Evolutionary conservation across 2,888 invertebrate genomes (phyloP).

Genomic region (Cryptosula pallasiana): DNA sequence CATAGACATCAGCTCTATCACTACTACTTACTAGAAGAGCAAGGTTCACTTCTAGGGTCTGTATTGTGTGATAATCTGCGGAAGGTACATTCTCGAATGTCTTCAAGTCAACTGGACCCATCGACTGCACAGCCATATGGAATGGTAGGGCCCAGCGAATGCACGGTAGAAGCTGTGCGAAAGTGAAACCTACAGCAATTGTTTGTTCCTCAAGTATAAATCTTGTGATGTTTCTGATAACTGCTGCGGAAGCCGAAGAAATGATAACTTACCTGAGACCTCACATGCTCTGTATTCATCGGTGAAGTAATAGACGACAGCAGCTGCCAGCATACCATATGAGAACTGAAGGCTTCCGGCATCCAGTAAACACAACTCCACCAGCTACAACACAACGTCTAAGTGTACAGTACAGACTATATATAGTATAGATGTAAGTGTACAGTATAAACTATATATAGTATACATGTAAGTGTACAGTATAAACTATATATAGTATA

Average conservation of each 20-base stretch:
- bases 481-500: too few relatives aligned
- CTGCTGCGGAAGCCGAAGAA: too few relatives aligned
- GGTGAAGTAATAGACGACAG: conserved; percentile 79
- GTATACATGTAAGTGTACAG: too few relatives aligned
- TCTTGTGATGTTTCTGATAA: too few relatives aligned
- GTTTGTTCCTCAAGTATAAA: too few relatives aligned
- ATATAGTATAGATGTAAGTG: too few relatives aligned
- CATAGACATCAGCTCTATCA: too few relatives aligned
- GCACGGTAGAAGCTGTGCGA: conserved; percentile 48
- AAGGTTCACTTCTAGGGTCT: background rate
- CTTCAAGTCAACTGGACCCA: background rate
- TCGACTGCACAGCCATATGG: conserved; percentile 59
- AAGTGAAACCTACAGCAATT: too few relatives aligned
- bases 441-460: too few relatives aligned
- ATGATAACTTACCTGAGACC: conserved; percentile 69
- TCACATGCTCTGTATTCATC: conserved; percentile 68
- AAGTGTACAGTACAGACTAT: too few relatives aligned
- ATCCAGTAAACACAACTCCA: conserved; percentile 86
- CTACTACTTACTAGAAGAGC: conserved; percentile 1
- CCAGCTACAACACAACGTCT: conserved; percentile 65
- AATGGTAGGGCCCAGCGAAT: conserved; percentile 78
- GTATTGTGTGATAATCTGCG: background rate
- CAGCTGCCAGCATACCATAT: conserved; percentile 82
- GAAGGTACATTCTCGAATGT: conserved; percentile 7
- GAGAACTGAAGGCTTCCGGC: conserved; percentile 73